Percentiles rank a stretch among this genome's conserved stretches.
Evolutionary conservation across 2,888 invertebrate genomes (phyloP).

Genomic region (Druceiella hillmani): DNA sequence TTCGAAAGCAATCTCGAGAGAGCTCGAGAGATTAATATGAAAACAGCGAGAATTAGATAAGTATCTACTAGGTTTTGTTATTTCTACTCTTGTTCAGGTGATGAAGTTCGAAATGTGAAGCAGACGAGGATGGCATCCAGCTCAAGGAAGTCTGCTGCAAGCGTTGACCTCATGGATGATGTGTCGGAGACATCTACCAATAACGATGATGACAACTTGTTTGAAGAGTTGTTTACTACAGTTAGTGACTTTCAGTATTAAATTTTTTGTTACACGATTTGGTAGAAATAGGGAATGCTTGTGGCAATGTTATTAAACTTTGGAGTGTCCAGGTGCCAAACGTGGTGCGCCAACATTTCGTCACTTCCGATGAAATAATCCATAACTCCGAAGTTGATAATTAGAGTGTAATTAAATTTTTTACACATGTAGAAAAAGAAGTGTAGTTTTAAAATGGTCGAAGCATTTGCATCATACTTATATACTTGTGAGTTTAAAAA

Average conservation of each 20-base stretch:
- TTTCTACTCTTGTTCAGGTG: constrained; percentile 35
- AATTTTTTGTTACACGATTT: too few relatives aligned
- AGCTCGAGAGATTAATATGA: too few relatives aligned
- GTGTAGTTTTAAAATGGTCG: too few relatives aligned
- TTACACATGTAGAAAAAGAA: too few relatives aligned
- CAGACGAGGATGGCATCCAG: constrained; percentile 42
- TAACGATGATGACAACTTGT: constrained; percentile 71
- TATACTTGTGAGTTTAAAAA: too few relatives aligned
- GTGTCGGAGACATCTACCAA: constrained; percentile 67
- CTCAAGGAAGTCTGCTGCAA: constrained; percentile 37
- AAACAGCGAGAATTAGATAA: too few relatives aligned
- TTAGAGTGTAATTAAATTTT: constrained; percentile 5
- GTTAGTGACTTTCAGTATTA: constrained; percentile 37
- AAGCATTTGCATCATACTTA: too few relatives aligned
- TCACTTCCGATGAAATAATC: background rate
- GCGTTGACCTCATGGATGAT: constrained; percentile 59
- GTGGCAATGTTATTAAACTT: too few relatives aligned
- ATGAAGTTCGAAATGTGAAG: constrained; percentile 41
- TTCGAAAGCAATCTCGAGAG: too few relatives aligned
- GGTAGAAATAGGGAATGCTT: too few relatives aligned
- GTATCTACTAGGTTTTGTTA: too few relatives aligned
- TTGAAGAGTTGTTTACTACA: constrained; percentile 85
- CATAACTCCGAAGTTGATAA: background rate
- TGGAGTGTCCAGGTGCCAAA: background rate
- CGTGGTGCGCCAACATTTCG: background rate